A percentile compares a stretch with the other conserved stretches of the same genome.
Conservation (phyloP, 2,888 invertebrate species). For the Oxytorus armatus region DNA sequence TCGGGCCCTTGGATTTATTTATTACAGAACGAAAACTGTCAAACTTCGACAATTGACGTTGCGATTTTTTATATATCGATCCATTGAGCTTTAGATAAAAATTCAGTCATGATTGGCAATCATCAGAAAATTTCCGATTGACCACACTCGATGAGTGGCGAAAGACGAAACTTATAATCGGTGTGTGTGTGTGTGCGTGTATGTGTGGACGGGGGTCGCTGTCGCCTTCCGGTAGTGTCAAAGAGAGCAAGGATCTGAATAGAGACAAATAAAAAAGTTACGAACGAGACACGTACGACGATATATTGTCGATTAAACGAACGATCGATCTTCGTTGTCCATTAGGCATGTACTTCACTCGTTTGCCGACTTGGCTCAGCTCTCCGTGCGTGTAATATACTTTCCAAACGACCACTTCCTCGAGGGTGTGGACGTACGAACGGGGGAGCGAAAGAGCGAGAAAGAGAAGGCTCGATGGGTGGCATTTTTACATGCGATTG, state of each 20-base stretch:
- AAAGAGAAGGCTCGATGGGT: conserved; percentile 37
- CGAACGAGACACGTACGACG: neutral
- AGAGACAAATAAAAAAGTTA: conserved; percentile 14
- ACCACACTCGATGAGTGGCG: too few relatives aligned
- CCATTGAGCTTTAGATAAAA: too few relatives aligned
- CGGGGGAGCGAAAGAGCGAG: neutral
- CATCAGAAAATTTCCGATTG: too few relatives aligned
- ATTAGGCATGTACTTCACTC: conserved; percentile 9
- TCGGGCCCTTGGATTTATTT: too few relatives aligned
- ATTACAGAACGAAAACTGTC: too few relatives aligned
- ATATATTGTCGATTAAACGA: conserved; percentile 8
- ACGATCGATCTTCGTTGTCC: conserved; percentile 21
- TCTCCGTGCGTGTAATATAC: conserved; percentile 28
- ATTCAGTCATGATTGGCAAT: too few relatives aligned
- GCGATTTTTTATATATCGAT: too few relatives aligned
- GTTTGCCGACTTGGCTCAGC: conserved; percentile 27
- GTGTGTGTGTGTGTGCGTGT: too few relatives aligned
- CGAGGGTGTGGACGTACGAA: conserved; percentile 63
- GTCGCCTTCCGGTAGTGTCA: neutral
- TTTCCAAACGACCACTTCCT: conserved; percentile 62
- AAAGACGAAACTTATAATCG: too few relatives aligned
- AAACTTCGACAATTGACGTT: too few relatives aligned
- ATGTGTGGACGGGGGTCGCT: too few relatives aligned
- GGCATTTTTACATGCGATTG: conserved; percentile 71
- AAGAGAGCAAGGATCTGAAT: neutral